Evolutionary conservation across 2,113 vertebrate genomes (phyloP).

Genomic region (Procavia capensis): DNA sequence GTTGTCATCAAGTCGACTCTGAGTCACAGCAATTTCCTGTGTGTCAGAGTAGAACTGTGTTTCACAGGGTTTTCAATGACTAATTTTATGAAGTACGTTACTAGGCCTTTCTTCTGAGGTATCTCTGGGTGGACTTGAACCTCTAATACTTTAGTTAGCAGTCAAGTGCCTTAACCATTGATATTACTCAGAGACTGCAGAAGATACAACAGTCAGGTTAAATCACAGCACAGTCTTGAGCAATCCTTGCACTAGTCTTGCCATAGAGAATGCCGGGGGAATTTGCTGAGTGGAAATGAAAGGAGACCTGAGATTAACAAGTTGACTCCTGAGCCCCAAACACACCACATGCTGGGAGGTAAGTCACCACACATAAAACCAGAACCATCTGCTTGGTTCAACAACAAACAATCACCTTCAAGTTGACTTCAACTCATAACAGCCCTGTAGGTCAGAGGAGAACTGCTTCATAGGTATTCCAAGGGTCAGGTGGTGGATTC

Average conservation of each 20-base stretch:
- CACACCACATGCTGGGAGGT: not conserved
- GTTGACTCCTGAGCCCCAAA: not conserved
- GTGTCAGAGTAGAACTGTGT: not conserved
- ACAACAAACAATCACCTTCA: too few species aligned
- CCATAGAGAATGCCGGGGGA: not conserved
- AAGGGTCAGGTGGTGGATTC: too few species aligned
- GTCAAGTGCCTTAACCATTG: not conserved
- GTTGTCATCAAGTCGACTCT: not conserved
- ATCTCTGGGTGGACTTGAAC: not conserved
- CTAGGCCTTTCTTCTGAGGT: not conserved
- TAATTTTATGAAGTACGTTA: not conserved
- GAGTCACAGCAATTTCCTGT: not conserved
- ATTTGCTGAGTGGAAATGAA: not conserved
- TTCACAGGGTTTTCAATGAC: not conserved
- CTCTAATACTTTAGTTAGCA: not conserved
- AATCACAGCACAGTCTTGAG: not conserved
- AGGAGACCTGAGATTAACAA: not conserved
- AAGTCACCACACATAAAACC: not conserved
- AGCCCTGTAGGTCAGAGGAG: too few species aligned
- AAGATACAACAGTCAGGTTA: not conserved
- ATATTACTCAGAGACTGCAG: not conserved
- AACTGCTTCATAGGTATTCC: too few species aligned
- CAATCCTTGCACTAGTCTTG: not conserved
- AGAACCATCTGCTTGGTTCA: not conserved
- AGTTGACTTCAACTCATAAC: too few species aligned